These are phyloP conservation scores for Acanthoscelides obtectus DNA, from an alignment of 2,888 invertebrate species.

Conservation along the genomic window DNA sequence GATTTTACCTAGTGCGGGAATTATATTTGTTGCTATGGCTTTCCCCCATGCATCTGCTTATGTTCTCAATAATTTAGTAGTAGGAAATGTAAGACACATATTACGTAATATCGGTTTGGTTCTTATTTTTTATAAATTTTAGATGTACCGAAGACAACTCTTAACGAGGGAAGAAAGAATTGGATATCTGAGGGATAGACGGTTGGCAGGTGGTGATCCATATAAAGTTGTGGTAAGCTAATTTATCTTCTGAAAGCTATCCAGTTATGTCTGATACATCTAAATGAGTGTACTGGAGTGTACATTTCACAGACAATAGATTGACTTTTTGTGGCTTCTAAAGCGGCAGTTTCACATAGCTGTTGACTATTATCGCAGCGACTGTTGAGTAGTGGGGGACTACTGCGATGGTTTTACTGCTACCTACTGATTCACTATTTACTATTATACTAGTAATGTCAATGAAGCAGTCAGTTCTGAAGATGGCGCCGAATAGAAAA, in stretches of 20 bases:
- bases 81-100: slow-evolving; percentile 51
- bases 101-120: slow-evolving; percentile 17
- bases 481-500: no score
- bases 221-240: slow-evolving; percentile 50
- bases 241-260: no score
- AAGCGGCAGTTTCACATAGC: no score
- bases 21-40: slow-evolving; percentile 56
- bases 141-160: slow-evolving; percentile 52
- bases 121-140: slow-evolving; percentile 1
- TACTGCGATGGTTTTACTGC: slow-evolving; percentile 4
- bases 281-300: no score
- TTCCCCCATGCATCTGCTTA: slow-evolving; percentile 60
- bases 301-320: no score
- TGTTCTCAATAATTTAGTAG: slow-evolving; percentile 55
- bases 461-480: no score
- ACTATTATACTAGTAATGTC: no score
- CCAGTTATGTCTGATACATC: no score
- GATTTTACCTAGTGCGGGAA: slow-evolving; percentile 60
- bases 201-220: slow-evolving; percentile 55
- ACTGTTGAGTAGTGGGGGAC: slow-evolving; percentile 6
- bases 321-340: background rate
- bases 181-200: slow-evolving; percentile 58
- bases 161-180: slow-evolving; percentile 51
- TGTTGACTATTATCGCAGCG: no score
- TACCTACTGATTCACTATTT: no score